Evolutionary conservation across 2,797 vertebrate species (phyloP).

Genomic region (Enoplosus armatus): DNA sequence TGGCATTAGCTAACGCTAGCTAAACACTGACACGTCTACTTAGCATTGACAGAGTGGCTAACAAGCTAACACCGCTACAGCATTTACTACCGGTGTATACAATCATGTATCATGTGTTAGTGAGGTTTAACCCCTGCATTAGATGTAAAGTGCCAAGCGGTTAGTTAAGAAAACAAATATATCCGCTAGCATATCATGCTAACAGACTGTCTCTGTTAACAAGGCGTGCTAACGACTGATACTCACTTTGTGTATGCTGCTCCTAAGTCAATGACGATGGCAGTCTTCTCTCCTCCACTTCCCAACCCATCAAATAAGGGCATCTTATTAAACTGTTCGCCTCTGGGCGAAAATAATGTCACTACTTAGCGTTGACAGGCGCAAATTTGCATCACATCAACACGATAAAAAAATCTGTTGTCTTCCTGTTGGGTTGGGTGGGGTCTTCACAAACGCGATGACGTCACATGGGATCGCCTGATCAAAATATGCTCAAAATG

Average conservation of each 20-base stretch:
- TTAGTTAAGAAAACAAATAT: not conserved
- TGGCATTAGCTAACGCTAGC: conserved; percentile 9
- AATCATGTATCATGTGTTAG: fast-evolving
- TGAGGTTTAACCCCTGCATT: fast-evolving
- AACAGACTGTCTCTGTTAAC: not conserved
- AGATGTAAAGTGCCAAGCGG: fast-evolving
- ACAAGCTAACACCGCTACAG: fast-evolving
- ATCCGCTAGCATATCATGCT: conserved; percentile 29
- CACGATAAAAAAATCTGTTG: conserved; percentile 27
- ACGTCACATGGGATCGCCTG: conserved; percentile 58
- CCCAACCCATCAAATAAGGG: conserved; percentile 96
- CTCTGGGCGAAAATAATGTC: not conserved
- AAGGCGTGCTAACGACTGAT: conserved; percentile 26
- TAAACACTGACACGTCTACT: conserved; percentile 7
- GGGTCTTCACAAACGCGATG: conserved; percentile 45
- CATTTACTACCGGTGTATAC: not conserved
- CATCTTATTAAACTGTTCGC: conserved; percentile 82
- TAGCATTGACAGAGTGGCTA: not conserved
- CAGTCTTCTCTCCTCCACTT: conserved; percentile 97
- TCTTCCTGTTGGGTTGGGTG: conserved; percentile 58
- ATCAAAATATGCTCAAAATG: conserved; percentile 26
- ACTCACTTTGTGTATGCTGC: conserved; percentile 98
- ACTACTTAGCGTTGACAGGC: not conserved
- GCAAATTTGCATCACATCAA: conserved; percentile 34
- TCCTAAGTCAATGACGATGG: conserved; percentile 95